Evolutionary conservation across 2,888 invertebrate species (phyloP), one percentile per base, ranked within the genome.

Genomic region (Drosophila borealis): DNA sequence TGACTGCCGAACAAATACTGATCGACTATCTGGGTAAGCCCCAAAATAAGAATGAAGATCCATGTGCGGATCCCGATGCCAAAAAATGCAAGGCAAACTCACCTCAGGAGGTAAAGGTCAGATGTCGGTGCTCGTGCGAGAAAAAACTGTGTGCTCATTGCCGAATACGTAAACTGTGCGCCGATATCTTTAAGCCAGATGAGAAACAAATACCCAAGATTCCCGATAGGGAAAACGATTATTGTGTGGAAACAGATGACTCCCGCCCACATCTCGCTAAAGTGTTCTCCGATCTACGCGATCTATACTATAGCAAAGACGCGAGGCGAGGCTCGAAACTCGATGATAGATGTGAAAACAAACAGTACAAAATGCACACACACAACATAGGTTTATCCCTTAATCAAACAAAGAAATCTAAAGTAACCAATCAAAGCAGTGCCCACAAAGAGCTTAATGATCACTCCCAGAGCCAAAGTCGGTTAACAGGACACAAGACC

Each of bases 401-500:
- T 4, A 51, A 39, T 17, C 13, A 42, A 33, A 33, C 0, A 14
- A 13, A 13, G 25, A 2, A 2, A 3, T 11, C 0, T 1, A 9
- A 10, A 14, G 4, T 0, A 8, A 9, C 6, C 1, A 33, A 9
- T 3, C 14, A 8, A 42, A 34, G 9, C 37, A 33, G 11, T 17
- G 6, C 3, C 4, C 10, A 4, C 37, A 39, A 13, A 8, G 13
- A 8, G 11, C 14, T 10, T 8, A 11, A 5, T 2, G 5, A 11
- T 8, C 6, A 10, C 10, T n/a, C 0, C 10, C 3, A n/a, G 10
- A 36, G 9, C 2, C 36, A n/a, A 1, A n/a, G 14, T 9, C 36
- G 36, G n/a, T 9, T n/a, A 10, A 11, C 21, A 14, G 21, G 95
- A 0, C 95, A 95, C 78, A 94, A 93, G 68, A 86, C 92, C 56